Conservation (phyloP, 1,140 invertebrate species). For the Samia ricini region DNA sequence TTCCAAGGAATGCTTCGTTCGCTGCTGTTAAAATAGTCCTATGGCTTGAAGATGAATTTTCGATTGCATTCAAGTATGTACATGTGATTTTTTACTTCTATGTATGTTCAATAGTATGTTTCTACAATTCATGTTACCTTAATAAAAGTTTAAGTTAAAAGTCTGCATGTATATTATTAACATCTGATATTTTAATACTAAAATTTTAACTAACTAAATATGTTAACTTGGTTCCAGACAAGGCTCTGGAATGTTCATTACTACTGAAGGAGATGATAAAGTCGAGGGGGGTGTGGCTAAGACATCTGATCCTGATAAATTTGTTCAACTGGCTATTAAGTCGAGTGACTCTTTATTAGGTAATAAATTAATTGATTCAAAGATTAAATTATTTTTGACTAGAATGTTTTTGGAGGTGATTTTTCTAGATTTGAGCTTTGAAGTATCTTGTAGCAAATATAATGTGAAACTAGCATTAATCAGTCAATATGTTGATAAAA, state of each 20-base stretch:
- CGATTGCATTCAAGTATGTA: conserved; percentile 73
- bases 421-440: too few relatives aligned
- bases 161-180: not conserved
- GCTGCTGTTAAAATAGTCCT: conserved; percentile 87
- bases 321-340: conserved; percentile 82
- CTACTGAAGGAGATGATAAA: conserved; percentile 52
- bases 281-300: conserved; percentile 80
- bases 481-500: too few relatives aligned
- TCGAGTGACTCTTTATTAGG: conserved; percentile 82
- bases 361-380: conserved; percentile 27
- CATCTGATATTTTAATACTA: not conserved
- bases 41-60: conserved; percentile 87
- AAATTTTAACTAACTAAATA: not conserved
- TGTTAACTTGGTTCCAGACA: conserved; percentile 42
- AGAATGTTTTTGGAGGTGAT: too few relatives aligned
- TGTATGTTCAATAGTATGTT: too few relatives aligned
- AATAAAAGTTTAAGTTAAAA: not conserved
- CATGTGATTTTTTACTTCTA: too few relatives aligned
- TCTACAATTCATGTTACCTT: too few relatives aligned
- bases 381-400: not conserved
- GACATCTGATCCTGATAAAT: conserved; percentile 85
- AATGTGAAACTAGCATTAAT: too few relatives aligned
- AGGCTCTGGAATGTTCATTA: conserved; percentile 78
- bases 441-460: too few relatives aligned
- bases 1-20: conserved; percentile 88